These are phyloP conservation scores for Eupithecia tripunctaria DNA, from an alignment of 2,888 invertebrate species.

Conservation along the genomic window DNA sequence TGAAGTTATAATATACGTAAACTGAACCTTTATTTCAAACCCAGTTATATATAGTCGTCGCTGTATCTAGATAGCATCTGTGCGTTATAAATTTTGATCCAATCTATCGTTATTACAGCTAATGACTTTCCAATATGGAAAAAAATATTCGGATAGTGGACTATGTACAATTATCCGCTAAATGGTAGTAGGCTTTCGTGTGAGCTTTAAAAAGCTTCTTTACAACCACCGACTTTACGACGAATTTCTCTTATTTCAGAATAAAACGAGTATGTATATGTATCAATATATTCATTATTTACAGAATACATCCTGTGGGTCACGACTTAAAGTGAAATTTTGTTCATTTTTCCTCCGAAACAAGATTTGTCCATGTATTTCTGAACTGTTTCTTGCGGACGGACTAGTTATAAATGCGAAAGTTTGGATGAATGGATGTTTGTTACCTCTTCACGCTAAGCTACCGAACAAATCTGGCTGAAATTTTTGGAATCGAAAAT, in stretches of 20 bases:
- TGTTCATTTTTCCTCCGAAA: neutral
- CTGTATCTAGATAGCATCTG: neutral
- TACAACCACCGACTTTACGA: neutral
- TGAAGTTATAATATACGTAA: neutral
- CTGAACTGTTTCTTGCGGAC: neutral
- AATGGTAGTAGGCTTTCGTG: conserved; percentile 5
- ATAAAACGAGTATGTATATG: neutral
- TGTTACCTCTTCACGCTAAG: too few species aligned
- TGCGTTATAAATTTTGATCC: neutral
- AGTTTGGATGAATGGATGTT: too few species aligned
- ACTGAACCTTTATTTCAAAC: neutral
- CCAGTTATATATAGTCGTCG: neutral
- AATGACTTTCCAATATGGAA: conserved; percentile 19
- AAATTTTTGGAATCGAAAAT: too few species aligned
- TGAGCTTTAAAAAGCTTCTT: neutral
- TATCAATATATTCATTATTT: neutral
- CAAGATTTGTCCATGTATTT: neutral
- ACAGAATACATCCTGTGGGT: neutral
- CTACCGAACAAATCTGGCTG: too few species aligned
- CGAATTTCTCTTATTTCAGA: neutral
- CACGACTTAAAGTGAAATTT: neutral
- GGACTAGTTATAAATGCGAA: too few species aligned
- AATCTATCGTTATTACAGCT: conserved; percentile 9
- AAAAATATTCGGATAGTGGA: conserved; percentile 12
- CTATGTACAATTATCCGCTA: conserved; percentile 12